Percentiles rank a stretch among this genome's conserved stretches.
Evolutionary conservation across 2,888 invertebrate genomes (phyloP).

Genomic region (Lasioglossum calceatum): DNA sequence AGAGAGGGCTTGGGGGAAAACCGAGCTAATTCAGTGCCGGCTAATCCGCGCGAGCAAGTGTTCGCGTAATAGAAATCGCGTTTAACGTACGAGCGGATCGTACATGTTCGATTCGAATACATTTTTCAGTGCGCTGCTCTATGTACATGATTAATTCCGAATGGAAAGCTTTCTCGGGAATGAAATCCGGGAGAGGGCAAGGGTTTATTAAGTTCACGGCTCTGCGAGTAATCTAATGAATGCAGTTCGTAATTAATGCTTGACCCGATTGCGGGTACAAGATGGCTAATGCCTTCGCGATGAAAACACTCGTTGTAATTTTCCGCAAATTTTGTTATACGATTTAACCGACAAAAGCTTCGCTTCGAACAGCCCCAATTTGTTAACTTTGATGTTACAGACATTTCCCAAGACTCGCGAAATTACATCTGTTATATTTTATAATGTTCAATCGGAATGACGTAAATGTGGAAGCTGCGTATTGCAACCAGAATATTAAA

Average conservation of each 20-base stretch:
- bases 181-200: constrained; percentile 26
- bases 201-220: constrained; percentile 49
- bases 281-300: background rate
- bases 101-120: constrained; percentile 11
- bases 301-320: background rate
- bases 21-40: constrained; percentile 6
- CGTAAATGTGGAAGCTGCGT: background rate
- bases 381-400: background rate
- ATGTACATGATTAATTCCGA: constrained; percentile 21
- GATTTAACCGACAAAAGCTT: background rate
- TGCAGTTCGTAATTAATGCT: constrained; percentile 23
- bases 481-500: background rate
- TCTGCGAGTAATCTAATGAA: constrained; percentile 32
- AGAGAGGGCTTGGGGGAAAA: background rate
- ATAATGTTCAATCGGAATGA: background rate
- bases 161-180: constrained; percentile 1
- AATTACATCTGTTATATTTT: background rate
- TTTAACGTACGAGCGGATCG: constrained; percentile 8
- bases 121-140: constrained; percentile 25
- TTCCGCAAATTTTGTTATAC: background rate
- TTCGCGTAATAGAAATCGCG: constrained; percentile 12
- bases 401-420: background rate
- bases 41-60: constrained; percentile 25
- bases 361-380: background rate
- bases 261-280: background rate